Conservation (phyloP, 2,888 invertebrate species). For the Aricia artaxerxes region DNA sequence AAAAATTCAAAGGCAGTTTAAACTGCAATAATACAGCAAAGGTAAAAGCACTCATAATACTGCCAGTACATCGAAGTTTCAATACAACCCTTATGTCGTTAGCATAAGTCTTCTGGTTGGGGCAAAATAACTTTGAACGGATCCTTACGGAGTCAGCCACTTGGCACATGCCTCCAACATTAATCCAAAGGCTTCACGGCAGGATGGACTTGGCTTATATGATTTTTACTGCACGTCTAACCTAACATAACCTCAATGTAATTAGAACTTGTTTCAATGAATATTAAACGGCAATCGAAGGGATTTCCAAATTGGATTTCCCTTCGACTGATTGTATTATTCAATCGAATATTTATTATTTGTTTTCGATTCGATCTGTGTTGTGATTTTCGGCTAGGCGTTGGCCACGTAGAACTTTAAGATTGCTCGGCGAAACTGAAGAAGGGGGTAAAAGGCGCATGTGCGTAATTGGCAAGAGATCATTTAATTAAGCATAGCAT, state of each 20-base stretch:
- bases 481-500: no score
- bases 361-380: neutral
- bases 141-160: slow-evolving; percentile 31
- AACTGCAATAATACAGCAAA: slow-evolving; percentile 18
- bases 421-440: neutral
- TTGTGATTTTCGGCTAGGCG: neutral
- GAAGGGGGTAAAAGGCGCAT: no score
- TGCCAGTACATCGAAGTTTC: neutral
- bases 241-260: slow-evolving; percentile 49
- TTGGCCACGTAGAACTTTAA: neutral
- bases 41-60: neutral
- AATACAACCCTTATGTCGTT: neutral
- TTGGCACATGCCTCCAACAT: slow-evolving; percentile 41
- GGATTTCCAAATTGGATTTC: slow-evolving; percentile 10
- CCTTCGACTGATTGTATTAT: slow-evolving; percentile 6
- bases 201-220: slow-evolving; percentile 55
- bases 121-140: neutral
- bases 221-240: slow-evolving; percentile 66
- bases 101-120: neutral
- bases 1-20: slow-evolving; percentile 10
- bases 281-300: slow-evolving; percentile 62
- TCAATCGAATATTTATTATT: slow-evolving; percentile 21
- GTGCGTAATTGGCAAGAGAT: no score
- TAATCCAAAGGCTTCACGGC: slow-evolving; percentile 65
- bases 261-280: slow-evolving; percentile 68